These are phyloP conservation scores for Gadopsis bispinosus DNA, from an alignment of 2,797 vertebrate species.

Conservation along the genomic window DNA sequence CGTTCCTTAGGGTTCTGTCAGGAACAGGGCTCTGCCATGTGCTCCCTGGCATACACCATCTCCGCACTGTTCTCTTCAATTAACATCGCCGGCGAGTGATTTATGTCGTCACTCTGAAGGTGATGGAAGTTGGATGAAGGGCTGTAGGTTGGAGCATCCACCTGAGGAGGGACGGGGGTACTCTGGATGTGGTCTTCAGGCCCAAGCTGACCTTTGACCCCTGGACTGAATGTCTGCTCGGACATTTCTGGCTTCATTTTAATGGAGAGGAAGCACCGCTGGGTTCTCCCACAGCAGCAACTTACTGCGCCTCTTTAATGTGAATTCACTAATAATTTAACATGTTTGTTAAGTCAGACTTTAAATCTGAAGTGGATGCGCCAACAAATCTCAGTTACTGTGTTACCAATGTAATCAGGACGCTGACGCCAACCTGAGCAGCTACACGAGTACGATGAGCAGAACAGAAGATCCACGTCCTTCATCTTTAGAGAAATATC, in stretches of 20 bases:
- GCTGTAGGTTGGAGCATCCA: neutral
- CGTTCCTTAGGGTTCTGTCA: too few species aligned
- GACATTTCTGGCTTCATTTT: neutral
- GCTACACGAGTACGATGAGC: too few species aligned
- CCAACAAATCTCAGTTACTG: too few species aligned
- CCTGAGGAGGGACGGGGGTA: neutral
- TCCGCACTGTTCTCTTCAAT: too few species aligned
- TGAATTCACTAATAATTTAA: neutral
- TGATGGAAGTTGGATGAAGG: neutral
- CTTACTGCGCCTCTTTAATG: neutral
- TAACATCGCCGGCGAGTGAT: neutral
- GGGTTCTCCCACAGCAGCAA: neutral
- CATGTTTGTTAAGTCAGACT: neutral
- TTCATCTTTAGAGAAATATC: too few species aligned
- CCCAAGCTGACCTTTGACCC: constrained; percentile 12
- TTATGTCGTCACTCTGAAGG: constrained; percentile 15
- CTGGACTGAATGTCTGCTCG: neutral
- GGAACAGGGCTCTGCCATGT: too few species aligned
- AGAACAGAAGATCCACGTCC: too few species aligned
- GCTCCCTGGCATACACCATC: too few species aligned
- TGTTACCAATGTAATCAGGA: too few species aligned
- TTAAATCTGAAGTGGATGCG: too few species aligned
- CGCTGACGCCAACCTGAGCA: too few species aligned
- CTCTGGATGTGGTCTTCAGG: neutral
- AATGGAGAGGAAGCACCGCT: neutral